Percentiles rank a stretch among this genome's conserved stretches.
Conservation (phyloP, 1,140 invertebrate genomes). For the Ruditapes philippinarum region DNA sequence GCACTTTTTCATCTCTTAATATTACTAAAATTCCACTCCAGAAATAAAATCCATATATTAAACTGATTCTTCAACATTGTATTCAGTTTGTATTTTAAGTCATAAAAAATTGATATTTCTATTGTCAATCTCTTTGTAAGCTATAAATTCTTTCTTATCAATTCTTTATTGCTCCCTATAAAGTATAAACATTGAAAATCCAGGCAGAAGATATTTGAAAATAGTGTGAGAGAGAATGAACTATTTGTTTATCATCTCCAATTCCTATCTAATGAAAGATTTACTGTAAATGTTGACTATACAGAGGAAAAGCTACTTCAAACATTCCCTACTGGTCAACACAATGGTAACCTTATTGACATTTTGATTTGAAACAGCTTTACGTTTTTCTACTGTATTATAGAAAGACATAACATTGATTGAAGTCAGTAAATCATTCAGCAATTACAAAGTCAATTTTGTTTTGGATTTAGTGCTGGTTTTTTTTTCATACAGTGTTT, state of each 20-base stretch:
- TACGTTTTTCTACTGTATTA: too few species aligned
- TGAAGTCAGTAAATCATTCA: too few species aligned
- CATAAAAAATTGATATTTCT: background rate
- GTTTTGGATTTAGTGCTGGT: too few species aligned
- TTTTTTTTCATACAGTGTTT: too few species aligned
- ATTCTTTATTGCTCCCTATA: background rate
- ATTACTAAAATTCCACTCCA: too few species aligned
- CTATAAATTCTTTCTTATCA: background rate
- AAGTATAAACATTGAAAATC: background rate
- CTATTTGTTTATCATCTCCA: background rate
- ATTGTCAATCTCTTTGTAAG: too few species aligned
- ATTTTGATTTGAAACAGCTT: background rate
- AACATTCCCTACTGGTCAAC: background rate
- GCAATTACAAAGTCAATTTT: too few species aligned
- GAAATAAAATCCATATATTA: too few species aligned
- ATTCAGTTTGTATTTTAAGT: background rate
- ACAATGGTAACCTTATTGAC: background rate
- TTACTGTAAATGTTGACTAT: constrained; percentile 4
- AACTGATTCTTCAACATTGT: too few species aligned
- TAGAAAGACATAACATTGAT: too few species aligned
- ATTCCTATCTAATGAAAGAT: background rate
- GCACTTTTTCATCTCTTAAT: too few species aligned
- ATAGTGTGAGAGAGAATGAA: background rate
- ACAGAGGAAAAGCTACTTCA: background rate
- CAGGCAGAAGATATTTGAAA: background rate